A percentile compares a stretch with the other conserved stretches of the same genome.
phyloP scores from a whole-genome alignment of 2,888 invertebrate species.

The Chrysotoxum bicinctum region DNA sequence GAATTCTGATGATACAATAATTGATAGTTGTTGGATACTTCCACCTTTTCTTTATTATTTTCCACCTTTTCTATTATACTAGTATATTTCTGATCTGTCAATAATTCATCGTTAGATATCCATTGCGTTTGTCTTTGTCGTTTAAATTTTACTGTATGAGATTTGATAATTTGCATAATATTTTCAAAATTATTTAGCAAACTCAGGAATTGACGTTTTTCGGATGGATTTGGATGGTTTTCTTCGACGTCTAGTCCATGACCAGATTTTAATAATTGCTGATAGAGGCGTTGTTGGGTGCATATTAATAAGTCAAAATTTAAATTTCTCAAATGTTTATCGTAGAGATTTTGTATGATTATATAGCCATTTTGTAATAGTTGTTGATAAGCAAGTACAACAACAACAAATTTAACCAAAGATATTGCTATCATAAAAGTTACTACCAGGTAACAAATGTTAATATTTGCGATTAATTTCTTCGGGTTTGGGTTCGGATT shows the following conservation, averaged over 20 bases:
- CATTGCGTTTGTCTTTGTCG: neutral
- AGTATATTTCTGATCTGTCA: slow-evolving; percentile 2
- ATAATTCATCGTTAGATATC: neutral
- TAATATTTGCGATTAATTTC: neutral
- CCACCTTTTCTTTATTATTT: neutral
- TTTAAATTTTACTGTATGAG: neutral
- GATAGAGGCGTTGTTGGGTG: slow-evolving; percentile 53
- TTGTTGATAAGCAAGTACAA: slow-evolving; percentile 61
- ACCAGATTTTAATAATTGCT: slow-evolving; percentile 48
- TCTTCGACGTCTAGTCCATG: slow-evolving; percentile 62
- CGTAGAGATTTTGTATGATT: slow-evolving; percentile 61
- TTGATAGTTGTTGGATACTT: neutral
- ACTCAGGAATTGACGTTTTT: neutral
- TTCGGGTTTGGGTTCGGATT: neutral
- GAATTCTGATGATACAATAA: slow-evolving; percentile 13
- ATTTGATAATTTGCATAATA: neutral
- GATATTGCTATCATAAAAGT: slow-evolving; percentile 66
- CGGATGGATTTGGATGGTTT: slow-evolving; percentile 10
- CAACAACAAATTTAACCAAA: slow-evolving; percentile 56
- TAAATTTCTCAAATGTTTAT: slow-evolving; percentile 45
- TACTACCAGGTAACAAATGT: slow-evolving; percentile 23
- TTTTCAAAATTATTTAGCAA: neutral
- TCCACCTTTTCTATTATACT: neutral
- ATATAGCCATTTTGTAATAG: slow-evolving; percentile 55
- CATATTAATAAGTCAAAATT: slow-evolving; percentile 54